A percentile compares a stretch with the other conserved stretches of the same genome.
Conservation (phyloP, 2,888 invertebrate species). For the Rhodophaea formosa region DNA sequence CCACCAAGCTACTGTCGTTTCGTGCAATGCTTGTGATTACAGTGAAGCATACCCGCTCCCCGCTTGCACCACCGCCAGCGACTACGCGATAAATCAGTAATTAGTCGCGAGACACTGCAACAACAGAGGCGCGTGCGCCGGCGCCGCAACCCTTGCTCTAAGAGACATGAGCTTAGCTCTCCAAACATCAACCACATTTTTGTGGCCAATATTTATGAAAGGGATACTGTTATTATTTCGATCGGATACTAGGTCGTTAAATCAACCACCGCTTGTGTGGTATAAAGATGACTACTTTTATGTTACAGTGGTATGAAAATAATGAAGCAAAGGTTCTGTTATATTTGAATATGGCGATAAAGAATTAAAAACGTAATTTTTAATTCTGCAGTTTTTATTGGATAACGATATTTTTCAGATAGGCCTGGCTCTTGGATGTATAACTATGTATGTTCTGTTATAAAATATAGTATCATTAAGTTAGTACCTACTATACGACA, state of each 20-base stretch:
- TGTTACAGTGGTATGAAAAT: background rate
- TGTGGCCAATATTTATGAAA: conserved; percentile 17
- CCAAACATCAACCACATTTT: conserved; percentile 14
- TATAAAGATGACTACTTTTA: background rate
- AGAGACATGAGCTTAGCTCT: conserved; percentile 23
- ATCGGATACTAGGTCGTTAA: background rate
- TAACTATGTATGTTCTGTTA: no score
- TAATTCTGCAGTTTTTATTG: no score
- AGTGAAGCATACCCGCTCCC: background rate
- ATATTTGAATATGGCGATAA: no score
- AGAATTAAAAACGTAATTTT: no score
- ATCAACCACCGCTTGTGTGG: background rate
- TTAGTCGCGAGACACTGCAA: conserved; percentile 46
- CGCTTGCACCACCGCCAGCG: conserved; percentile 9
- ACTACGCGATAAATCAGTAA: conserved; percentile 44
- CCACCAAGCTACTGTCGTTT: no score
- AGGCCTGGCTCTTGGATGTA: no score
- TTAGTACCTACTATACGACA: no score
- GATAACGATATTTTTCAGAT: no score
- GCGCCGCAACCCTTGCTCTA: conserved; percentile 34
- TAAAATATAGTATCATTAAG: no score
- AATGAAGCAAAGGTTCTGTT: no score
- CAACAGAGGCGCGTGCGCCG: conserved; percentile 44
- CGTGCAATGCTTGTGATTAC: background rate
- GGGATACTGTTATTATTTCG: no score